A percentile compares a stretch with the other conserved stretches of the same genome.
phyloP scores from a whole-genome alignment of 2,797 vertebrate genomes.

The Thaleichthys pacificus region DNA sequence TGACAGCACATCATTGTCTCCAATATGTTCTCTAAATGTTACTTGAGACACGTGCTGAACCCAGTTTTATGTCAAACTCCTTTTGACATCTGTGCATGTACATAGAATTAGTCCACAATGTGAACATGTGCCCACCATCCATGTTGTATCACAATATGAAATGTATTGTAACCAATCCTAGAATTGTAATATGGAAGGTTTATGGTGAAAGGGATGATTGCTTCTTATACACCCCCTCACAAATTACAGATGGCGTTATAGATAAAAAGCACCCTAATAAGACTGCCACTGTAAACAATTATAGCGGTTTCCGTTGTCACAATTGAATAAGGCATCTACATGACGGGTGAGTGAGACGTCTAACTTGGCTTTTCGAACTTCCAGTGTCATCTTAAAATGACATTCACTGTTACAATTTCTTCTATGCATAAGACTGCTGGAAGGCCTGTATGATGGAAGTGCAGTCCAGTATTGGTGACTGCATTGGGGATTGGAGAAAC shows the following conservation, averaged over 20 bases:
- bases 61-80: neutral
- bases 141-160: neutral
- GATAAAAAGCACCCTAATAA: neutral
- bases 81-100: neutral
- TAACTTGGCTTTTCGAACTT: neutral
- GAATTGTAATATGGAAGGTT: neutral
- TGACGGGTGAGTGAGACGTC: neutral
- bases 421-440: too few species aligned
- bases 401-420: neutral
- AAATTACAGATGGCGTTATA: neutral
- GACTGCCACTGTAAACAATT: neutral
- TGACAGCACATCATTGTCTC: neutral
- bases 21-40: neutral
- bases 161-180: neutral
- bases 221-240: neutral
- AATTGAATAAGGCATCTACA: neutral
- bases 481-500: neutral
- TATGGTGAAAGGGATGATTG: neutral
- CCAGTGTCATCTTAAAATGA: neutral
- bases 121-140: neutral
- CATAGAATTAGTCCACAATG: neutral
- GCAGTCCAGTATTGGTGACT: neutral
- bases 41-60: neutral
- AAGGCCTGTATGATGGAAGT: too few species aligned
- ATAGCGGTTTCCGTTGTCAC: neutral